A percentile compares a stretch with the other conserved stretches of the same genome.
Conservation (phyloP, 2,113 vertebrate genomes). For the Dermatemys mawii region DNA sequence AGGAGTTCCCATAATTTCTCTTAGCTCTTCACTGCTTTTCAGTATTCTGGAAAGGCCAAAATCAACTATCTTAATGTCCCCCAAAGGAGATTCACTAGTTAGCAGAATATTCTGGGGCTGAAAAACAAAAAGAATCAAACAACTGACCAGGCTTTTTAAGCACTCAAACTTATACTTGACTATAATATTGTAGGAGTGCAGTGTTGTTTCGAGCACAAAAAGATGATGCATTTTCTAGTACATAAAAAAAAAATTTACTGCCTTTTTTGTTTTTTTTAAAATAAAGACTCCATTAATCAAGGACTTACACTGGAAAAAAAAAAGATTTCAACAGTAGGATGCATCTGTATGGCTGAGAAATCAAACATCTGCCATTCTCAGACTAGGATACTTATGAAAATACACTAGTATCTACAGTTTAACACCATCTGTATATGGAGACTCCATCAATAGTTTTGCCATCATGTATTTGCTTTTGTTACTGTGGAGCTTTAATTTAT, state of each 20-base stretch:
- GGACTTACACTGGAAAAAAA: background rate
- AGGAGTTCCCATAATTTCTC: slow-evolving; percentile 95
- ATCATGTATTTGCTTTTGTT: background rate
- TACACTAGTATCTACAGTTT: background rate
- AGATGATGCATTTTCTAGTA: background rate
- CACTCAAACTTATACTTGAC: background rate
- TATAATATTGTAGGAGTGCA: background rate
- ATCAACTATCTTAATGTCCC: slow-evolving; percentile 95
- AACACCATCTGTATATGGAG: background rate
- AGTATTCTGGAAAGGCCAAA: slow-evolving; percentile 94
- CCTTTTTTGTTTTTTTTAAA: too few relatives aligned
- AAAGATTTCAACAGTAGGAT: background rate
- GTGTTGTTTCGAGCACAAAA: background rate
- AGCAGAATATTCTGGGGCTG: slow-evolving; percentile 95
- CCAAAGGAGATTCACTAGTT: slow-evolving; percentile 87
- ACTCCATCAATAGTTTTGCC: background rate
- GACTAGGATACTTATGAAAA: background rate
- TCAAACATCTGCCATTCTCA: background rate
- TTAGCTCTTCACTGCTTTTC: slow-evolving; percentile 88
- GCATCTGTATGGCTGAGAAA: background rate
- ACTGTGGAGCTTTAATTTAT: background rate
- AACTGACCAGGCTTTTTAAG: background rate
- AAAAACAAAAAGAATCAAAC: slow-evolving; percentile 29
- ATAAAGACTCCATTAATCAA: background rate
- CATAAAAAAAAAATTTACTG: background rate